Percentiles rank a stretch among this genome's conserved stretches.
These are phyloP conservation scores for Pocillopora damicornis DNA, from an alignment of 64 coral and sea anemone genomes.

Conservation along the genomic window DNA sequence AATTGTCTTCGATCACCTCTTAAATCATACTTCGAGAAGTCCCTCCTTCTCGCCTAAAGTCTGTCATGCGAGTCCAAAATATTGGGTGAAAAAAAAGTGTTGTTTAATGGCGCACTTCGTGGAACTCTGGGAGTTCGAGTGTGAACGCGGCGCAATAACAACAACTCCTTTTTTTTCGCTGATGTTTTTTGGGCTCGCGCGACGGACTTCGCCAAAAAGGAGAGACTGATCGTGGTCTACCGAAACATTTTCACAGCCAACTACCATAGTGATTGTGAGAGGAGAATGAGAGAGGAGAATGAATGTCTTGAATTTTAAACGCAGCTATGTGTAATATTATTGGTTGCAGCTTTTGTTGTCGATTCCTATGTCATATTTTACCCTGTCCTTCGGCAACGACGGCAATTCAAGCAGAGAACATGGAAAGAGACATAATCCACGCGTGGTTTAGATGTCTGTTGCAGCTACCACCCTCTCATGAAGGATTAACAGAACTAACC, in stretches of 20 bases:
- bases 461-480: slow-evolving; percentile 32
- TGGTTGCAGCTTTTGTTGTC: slow-evolving; percentile 67
- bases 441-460: slow-evolving; percentile 73
- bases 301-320: too few relatives aligned
- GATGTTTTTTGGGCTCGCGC: neutral
- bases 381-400: neutral
- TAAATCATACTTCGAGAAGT: too few relatives aligned
- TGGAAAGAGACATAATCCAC: slow-evolving; percentile 56
- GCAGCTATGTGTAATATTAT: neutral
- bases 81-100: too few relatives aligned
- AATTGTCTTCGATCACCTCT: too few relatives aligned
- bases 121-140: too few relatives aligned
- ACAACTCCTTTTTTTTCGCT: neutral
- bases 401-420: slow-evolving; percentile 25
- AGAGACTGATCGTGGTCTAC: neutral
- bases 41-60: too few relatives aligned
- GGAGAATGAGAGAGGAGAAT: neutral
- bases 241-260: neutral
- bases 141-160: too few relatives aligned
- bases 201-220: neutral
- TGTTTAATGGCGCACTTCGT: too few relatives aligned
- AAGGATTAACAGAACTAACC: slow-evolving; percentile 36
- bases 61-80: too few relatives aligned
- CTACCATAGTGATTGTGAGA: neutral
- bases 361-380: slow-evolving; percentile 51